These are phyloP conservation scores for Perca fluviatilis DNA, from an alignment of 2,113 vertebrate genomes.

Conservation along the genomic window DNA sequence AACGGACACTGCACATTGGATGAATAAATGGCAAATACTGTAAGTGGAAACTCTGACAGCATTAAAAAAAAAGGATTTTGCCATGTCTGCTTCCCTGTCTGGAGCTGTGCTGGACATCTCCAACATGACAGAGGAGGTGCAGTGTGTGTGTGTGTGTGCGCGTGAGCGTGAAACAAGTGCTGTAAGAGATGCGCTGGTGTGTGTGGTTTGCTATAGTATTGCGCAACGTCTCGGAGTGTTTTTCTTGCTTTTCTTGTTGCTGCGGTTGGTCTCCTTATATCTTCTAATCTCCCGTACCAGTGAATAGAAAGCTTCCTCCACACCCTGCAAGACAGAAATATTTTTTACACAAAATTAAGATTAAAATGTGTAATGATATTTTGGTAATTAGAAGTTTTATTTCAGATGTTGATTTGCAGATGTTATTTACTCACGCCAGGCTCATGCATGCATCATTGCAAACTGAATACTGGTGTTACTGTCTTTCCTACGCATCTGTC, in stretches of 20 bases:
- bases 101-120: conserved; percentile 12
- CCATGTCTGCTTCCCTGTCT: background rate
- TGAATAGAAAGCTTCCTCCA: conserved; percentile 91
- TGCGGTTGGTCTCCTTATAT: conserved; percentile 90
- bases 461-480: background rate
- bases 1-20: conserved; percentile 15
- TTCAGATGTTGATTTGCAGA: background rate
- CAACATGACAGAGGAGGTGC: conserved; percentile 25
- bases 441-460: background rate
- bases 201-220: conserved; percentile 83
- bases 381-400: background rate
- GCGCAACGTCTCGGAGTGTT: conserved; percentile 87
- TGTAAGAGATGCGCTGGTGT: conserved; percentile 16
- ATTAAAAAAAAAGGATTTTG: conserved; percentile 27
- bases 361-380: background rate
- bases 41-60: conserved; percentile 28
- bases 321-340: conserved; percentile 80
- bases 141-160: conserved; percentile 14
- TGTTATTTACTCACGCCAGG: background rate
- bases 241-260: conserved; percentile 90
- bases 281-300: conserved; percentile 90
- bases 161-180: conserved; percentile 44
- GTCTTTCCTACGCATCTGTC: conserved; percentile 80
- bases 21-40: conserved; percentile 3
- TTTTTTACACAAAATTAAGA: background rate